phyloP scores from a whole-genome alignment of 1,140 invertebrate genomes.

The Procambarus clarkii region DNA sequence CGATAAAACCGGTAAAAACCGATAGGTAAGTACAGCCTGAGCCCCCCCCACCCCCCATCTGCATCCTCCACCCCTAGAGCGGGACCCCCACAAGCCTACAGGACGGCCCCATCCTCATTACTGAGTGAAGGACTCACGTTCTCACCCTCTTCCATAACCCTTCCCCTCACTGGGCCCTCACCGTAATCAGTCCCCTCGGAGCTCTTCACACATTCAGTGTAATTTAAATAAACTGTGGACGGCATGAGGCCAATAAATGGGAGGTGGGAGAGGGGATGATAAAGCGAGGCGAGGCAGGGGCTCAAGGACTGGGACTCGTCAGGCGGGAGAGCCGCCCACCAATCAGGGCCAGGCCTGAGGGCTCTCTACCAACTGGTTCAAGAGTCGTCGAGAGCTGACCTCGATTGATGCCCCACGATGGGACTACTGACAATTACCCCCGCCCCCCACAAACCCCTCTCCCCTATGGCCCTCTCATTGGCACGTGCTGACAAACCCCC shows the following conservation, averaged over 20 bases:
- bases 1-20: no score
- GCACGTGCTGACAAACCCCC: no score
- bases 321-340: conserved; percentile 3
- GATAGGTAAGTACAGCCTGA: no score
- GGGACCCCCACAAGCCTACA: no score
- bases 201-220: background rate
- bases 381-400: background rate
- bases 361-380: background rate
- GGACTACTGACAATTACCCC: no score
- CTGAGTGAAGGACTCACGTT: no score
- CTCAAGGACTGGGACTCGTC: background rate
- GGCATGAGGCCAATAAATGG: conserved; percentile 29
- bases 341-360: background rate
- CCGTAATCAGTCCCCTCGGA: background rate
- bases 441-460: background rate
- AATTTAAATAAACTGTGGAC: conserved; percentile 21
- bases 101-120: no score
- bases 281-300: background rate
- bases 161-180: no score
- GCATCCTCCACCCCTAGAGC: no score
- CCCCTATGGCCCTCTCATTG: background rate
- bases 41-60: no score
- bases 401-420: background rate
- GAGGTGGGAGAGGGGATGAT: background rate
- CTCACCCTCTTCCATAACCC: background rate